Evolutionary conservation across 2,797 vertebrate genomes (phyloP).

Genomic region (Pygocentrus nattereri): DNA sequence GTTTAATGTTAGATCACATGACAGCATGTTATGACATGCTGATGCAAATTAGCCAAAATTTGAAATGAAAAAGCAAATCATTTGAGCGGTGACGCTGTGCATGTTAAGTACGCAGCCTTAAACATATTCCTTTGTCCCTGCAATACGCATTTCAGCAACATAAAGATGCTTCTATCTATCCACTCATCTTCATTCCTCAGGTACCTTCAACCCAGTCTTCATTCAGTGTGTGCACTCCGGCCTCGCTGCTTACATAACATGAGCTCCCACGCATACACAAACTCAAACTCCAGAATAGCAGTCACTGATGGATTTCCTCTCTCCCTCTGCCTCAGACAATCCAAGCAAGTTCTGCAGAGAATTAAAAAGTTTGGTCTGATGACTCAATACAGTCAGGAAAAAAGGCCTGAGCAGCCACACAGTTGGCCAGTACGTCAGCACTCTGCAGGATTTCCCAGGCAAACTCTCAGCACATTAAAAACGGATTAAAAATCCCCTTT

Average conservation of each 20-base stretch:
- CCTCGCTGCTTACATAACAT: slow-evolving; percentile 49
- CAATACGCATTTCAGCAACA: too few relatives aligned
- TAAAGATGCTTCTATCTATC: background rate
- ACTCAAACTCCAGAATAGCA: slow-evolving; percentile 18
- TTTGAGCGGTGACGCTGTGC: too few relatives aligned
- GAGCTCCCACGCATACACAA: slow-evolving; percentile 26
- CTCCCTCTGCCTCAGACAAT: background rate
- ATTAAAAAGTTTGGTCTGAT: slow-evolving; percentile 12
- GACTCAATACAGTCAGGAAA: background rate
- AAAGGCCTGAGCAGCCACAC: background rate
- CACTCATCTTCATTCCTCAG: slow-evolving; percentile 2
- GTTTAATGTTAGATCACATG: too few relatives aligned
- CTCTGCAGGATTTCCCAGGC: slow-evolving; percentile 8
- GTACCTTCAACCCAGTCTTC: slow-evolving; percentile 27
- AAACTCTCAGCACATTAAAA: background rate
- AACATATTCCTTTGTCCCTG: too few relatives aligned
- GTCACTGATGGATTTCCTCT: background rate
- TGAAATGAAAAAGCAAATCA: too few relatives aligned
- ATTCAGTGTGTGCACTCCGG: slow-evolving; percentile 46
- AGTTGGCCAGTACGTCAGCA: background rate
- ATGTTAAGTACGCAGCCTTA: too few relatives aligned
- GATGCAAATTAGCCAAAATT: too few relatives aligned
- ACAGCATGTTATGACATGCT: too few relatives aligned
- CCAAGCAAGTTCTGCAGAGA: slow-evolving; percentile 1
- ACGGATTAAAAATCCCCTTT: background rate